Base-by-base conservation (phyloP, 2,113 vertebrate species). In the Epinephelus moara region DNA sequence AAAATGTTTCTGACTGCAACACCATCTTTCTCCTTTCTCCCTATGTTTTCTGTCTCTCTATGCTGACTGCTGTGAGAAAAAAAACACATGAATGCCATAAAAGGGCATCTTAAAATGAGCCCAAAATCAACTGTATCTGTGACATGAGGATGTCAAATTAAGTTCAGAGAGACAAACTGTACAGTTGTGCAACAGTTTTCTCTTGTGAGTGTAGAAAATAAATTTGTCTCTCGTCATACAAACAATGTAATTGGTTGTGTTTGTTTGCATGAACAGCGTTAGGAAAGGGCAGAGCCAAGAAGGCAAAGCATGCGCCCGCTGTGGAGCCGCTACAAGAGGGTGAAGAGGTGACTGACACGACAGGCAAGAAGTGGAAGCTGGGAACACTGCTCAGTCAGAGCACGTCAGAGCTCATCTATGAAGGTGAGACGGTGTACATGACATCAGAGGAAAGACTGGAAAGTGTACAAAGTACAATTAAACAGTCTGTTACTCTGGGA, bases 321-420 rank as follows among this genome's bases (percentile, higher is more conserved):
- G 78, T 95, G 81, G 90, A 92, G 81, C 93, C 93, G 2, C 91
- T 96, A 19, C 68, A 68, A 72, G 95, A 94, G 53, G 94, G 93
- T 0, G 81, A 90, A 47, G 91, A 93, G 81, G 70, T 96, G 33
- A 94, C 84, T 0, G 96, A 96, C 88, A 94, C 91, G 1, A 89
- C 85, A 0, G 93, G 95, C 17, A 94, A 89, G 77, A 95, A 92
- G 78, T 96, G 96, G 96, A 93, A 56, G 25, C 88, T 95, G 75
- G 27, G 71, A 42, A 92, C 89, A 62, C 91, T 94, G 78, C 84
- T 94, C 52, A 86, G 69, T 81, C 94, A 95, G 81, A 91, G 75
- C 17, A 18, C 80, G 0, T 76, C 87, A 15, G 95, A 95, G 73
- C 66, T 96, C 21, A 21, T 94, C 27, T 96, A 96, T 19, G 88